A percentile compares a stretch with the other conserved stretches of the same genome.
Evolutionary conservation across 2,797 vertebrate genomes (phyloP).

Genomic region (Tangara arthus): DNA sequence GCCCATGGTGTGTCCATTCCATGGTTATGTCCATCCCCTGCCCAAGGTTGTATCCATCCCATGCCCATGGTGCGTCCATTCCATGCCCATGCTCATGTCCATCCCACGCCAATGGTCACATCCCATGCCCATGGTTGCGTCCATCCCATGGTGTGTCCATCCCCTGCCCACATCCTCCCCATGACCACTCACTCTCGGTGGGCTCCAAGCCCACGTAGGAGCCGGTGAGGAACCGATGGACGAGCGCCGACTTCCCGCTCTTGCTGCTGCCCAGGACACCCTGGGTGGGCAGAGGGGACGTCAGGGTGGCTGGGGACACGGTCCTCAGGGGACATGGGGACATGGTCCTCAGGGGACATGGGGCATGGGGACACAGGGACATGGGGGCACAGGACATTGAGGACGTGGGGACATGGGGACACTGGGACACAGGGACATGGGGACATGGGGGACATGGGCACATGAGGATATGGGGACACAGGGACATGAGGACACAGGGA

Average conservation of each 20-base stretch:
- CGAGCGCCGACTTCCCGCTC: slow-evolving; percentile 90
- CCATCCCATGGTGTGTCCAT: too few relatives aligned
- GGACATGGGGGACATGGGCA: too few relatives aligned
- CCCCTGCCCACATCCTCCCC: not conserved
- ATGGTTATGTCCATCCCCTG: too few relatives aligned
- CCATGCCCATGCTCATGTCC: not conserved
- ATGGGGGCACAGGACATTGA: too few relatives aligned
- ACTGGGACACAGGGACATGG: too few relatives aligned
- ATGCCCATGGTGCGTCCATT: not conserved
- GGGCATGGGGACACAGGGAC: too few relatives aligned
- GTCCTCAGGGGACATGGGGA: not conserved
- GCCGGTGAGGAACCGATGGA: slow-evolving; percentile 93
- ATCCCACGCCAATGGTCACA: fast-evolving
- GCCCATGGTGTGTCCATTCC: too few relatives aligned
- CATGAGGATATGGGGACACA: too few relatives aligned
- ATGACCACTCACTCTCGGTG: slow-evolving; percentile 81
- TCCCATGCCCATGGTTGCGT: not conserved
- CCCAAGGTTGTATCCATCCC: too few relatives aligned
- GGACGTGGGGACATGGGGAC: too few relatives aligned
- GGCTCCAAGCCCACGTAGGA: slow-evolving; percentile 88
- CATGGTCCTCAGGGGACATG: too few relatives aligned
- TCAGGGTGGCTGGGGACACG: not conserved
- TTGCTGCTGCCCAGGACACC: slow-evolving; percentile 88
- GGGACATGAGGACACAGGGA: too few relatives aligned
- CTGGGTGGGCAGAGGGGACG: slow-evolving; percentile 61